Conservation (phyloP, 2,888 invertebrate species). For the Teleogryllus oceanicus region DNA sequence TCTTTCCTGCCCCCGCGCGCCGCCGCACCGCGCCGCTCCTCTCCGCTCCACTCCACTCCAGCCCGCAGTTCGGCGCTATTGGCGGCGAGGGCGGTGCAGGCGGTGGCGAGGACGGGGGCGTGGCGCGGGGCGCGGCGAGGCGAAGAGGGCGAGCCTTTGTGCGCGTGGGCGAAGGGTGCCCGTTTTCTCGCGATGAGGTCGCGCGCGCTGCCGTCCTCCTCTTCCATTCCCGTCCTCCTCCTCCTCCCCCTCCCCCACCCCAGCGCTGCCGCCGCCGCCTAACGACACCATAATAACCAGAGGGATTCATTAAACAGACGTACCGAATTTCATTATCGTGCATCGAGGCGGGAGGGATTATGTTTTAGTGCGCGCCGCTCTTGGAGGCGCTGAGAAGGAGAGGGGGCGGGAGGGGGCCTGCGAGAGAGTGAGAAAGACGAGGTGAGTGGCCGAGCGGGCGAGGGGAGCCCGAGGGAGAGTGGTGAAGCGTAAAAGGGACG, state of each 20-base stretch:
- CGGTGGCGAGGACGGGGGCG: no score
- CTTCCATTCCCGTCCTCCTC: not conserved
- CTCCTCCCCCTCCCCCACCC: not conserved
- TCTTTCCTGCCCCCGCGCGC: not conserved
- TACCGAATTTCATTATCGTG: conserved; percentile 18
- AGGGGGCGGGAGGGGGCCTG: not conserved
- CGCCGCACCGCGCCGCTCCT: not conserved
- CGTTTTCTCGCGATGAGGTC: conserved; percentile 11
- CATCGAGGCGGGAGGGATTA: conserved; percentile 18
- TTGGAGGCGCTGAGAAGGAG: not conserved
- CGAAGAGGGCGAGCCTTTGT: not conserved
- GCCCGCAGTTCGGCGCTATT: not conserved
- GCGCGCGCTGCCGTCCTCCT: not conserved
- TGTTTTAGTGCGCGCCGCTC: not conserved
- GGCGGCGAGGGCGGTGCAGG: not conserved
- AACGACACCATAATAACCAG: conserved; percentile 18
- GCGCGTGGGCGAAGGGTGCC: not conserved
- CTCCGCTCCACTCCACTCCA: not conserved
- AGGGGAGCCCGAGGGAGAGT: no score
- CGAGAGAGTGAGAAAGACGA: not conserved
- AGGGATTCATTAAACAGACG: conserved; percentile 18
- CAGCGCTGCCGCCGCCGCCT: not conserved
- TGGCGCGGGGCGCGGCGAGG: no score
- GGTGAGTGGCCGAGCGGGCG: not conserved
- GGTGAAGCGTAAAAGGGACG: not conserved